Percentiles rank a stretch among this genome's conserved stretches.
These are phyloP conservation scores for Asarcornis scutulata DNA, from an alignment of 2,113 vertebrate species.

Conservation along the genomic window DNA sequence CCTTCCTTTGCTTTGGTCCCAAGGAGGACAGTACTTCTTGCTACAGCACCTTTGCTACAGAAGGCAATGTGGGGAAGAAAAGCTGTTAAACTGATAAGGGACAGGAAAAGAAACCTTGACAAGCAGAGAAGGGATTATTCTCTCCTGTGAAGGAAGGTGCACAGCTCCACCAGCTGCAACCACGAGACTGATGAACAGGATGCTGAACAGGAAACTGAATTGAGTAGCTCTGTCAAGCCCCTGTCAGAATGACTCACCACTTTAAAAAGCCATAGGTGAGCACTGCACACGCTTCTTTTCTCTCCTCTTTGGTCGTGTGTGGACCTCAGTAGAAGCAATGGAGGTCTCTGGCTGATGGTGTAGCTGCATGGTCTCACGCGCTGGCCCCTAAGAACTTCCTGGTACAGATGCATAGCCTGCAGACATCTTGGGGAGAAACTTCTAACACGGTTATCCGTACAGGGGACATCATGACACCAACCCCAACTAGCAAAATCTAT, in stretches of 20 bases:
- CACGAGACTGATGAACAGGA: neutral
- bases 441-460: fast-evolving
- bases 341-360: neutral
- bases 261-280: neutral
- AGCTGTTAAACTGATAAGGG: neutral
- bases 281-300: fast-evolving
- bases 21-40: neutral
- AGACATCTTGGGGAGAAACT: neutral
- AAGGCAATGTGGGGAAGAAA: neutral
- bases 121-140: neutral
- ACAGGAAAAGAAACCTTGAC: neutral
- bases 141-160: neutral
- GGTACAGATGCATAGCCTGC: neutral
- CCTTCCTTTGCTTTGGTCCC: neutral
- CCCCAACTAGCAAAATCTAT: neutral
- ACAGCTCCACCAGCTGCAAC: neutral
- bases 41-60: neutral
- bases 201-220: neutral
- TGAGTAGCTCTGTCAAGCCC: neutral
- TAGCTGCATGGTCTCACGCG: neutral
- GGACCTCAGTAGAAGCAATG: neutral
- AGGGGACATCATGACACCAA: neutral
- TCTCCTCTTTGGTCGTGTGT: neutral
- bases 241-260: neutral
- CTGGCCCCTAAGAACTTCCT: neutral